phyloP scores from a whole-genome alignment of 2,113 vertebrate species.

The Chiloscyllium plagiosum region DNA sequence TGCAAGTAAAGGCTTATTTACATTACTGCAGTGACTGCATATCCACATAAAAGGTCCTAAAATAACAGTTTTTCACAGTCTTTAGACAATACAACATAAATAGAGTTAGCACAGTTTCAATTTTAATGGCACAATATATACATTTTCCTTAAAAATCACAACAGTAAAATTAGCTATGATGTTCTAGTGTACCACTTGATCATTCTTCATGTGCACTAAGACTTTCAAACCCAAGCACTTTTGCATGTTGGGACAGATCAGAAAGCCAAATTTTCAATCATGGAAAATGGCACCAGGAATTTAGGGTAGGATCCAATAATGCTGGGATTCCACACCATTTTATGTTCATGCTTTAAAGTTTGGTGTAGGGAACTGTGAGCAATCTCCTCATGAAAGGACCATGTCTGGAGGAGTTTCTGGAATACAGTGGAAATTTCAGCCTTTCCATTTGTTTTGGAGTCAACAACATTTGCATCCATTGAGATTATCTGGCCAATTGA shows the following conservation, averaged over 20 bases:
- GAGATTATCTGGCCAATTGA: neutral
- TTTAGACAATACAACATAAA: neutral
- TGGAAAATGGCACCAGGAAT: neutral
- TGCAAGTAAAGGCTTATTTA: neutral
- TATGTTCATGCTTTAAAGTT: neutral
- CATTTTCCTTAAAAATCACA: neutral
- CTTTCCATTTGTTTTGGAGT: neutral
- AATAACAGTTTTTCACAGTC: neutral
- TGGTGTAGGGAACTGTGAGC: neutral
- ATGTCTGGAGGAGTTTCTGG: neutral
- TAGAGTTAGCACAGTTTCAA: neutral
- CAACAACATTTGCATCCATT: neutral
- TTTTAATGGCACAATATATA: slow-evolving; percentile 9
- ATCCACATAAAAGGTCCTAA: neutral
- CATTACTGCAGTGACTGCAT: neutral
- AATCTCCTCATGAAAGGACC: neutral
- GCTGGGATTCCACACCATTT: neutral
- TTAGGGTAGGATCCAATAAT: neutral
- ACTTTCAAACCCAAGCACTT: neutral
- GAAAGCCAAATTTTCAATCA: neutral
- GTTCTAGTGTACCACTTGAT: neutral
- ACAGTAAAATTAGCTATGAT: neutral
- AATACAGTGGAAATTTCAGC: neutral
- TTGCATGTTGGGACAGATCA: neutral
- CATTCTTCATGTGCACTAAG: neutral